phyloP scores from a whole-genome alignment of 2,797 vertebrate genomes.

The Melanotaenia parkinsoni region DNA sequence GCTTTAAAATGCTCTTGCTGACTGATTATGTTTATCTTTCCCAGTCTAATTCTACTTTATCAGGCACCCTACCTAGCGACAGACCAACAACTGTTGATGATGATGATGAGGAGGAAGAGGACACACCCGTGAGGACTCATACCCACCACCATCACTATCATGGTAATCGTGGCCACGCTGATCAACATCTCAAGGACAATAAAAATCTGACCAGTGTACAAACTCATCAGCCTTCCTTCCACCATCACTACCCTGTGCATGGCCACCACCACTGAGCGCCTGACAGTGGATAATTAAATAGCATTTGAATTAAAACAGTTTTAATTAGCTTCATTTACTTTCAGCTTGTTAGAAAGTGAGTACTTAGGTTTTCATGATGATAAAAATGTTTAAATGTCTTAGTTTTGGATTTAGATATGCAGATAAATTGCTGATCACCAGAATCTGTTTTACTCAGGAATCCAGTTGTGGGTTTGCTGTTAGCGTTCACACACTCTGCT shows the following conservation, averaged over 20 bases:
- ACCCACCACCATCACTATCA: constrained; percentile 1
- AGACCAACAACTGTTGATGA: not conserved
- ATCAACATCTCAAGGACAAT: not conserved
- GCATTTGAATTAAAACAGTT: not conserved
- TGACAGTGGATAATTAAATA: not conserved
- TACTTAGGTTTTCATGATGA: not conserved
- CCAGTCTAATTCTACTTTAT: constrained; percentile 52
- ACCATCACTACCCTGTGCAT: not conserved
- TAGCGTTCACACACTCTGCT: not conserved
- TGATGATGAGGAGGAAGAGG: not conserved
- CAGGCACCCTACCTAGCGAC: not conserved
- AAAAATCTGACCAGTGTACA: constrained; percentile 7
- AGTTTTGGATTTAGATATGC: not conserved
- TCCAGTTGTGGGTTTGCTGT: constrained; percentile 9
- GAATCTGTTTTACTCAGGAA: constrained; percentile 2
- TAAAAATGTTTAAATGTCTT: not conserved
- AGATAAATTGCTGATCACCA: not conserved
- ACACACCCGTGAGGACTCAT: not conserved
- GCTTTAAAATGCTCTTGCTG: no score
- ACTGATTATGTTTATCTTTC: constrained; percentile 9
- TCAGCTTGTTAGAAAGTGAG: not conserved
- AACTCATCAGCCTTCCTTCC: not conserved
- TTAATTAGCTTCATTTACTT: not conserved
- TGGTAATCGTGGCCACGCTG: not conserved
- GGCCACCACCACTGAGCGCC: not conserved